Base-by-base conservation (phyloP, 1,140 invertebrate genomes). In the Venustaconcha ellipsiformis region DNA sequence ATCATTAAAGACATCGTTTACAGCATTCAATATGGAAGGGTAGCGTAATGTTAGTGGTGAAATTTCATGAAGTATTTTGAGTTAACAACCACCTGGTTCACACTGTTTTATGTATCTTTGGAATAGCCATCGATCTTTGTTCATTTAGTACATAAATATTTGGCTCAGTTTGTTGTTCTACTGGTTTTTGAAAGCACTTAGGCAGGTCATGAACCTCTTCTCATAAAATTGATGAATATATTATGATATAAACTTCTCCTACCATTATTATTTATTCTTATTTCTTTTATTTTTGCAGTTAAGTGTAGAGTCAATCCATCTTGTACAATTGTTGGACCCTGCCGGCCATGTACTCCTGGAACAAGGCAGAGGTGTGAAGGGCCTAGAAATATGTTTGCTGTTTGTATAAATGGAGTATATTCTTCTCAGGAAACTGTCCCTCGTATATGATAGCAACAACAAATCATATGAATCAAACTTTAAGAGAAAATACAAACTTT, bases 331-430 rank as follows among this genome's bases (percentile, higher is more conserved):
- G 20, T 57, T 5, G 63, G 70, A 14, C 62, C 74, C 2, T 76
- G 74, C 71, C 71, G 68, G 3, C 74, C 74, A 15, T 76, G 74
- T 55, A 30, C 26, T 12, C 67, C 70, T 59, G 71, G 66, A 66
- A 55, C 74, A 57, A 26, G 74, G 23, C 48, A 76, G 59, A 48
- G 15, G 12, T 76, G 74, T 37, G 55, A 26, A 30, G 15, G 57
- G 11, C 74, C 74, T 17, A 76, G 74, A 56, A 68, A 56, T 37
- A 20, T 76, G 48, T 26, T 71, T 37, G 74, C 74, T 17, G 57
- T 76, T 8, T 76, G 74, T 71, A 63, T 76, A n/a, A 76, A 76
- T 60, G 74, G 74, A 59, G 59, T 70, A 4, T 76, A 66, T 60
- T 48, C 37, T 6, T 6, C 37, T 6, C 37, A 48, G 37, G 37